Conservation (phyloP, 2,888 invertebrate genomes). For the Melinopterus prodromus region DNA sequence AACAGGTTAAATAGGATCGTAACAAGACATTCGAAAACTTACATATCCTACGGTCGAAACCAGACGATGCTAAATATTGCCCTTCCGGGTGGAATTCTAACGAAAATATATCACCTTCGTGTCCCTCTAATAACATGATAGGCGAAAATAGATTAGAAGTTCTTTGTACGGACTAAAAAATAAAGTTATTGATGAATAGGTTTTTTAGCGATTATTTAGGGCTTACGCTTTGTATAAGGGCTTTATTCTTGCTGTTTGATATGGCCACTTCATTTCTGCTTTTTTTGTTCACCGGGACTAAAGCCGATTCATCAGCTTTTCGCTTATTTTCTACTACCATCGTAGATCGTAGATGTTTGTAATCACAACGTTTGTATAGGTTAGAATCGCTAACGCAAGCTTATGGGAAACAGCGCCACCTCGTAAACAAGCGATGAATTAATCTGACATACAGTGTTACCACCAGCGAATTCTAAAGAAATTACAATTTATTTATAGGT, state of each 20-base stretch:
- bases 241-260: conserved; percentile 76
- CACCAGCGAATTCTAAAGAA: neutral
- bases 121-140: conserved; percentile 95
- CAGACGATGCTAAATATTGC: conserved; percentile 90
- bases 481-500: no score
- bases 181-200: conserved; percentile 21
- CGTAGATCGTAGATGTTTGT: conserved; percentile 8
- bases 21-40: conserved; percentile 58
- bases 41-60: conserved; percentile 96
- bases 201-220: neutral
- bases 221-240: conserved; percentile 77
- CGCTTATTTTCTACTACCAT: conserved; percentile 66
- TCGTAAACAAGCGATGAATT: neutral
- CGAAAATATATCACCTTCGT: conserved; percentile 95
- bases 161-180: conserved; percentile 71
- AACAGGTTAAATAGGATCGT: conserved; percentile 11
- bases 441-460: neutral
- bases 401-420: neutral
- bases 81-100: conserved; percentile 97
- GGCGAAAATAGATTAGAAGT: conserved; percentile 91
- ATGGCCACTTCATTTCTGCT: conserved; percentile 76
- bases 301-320: conserved; percentile 69
- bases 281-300: conserved; percentile 71
- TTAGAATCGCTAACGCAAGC: conserved; percentile 11
- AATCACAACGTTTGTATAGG: neutral